Conservation (phyloP, 1,140 invertebrate genomes). For the Drosophila carrolli region DNA sequence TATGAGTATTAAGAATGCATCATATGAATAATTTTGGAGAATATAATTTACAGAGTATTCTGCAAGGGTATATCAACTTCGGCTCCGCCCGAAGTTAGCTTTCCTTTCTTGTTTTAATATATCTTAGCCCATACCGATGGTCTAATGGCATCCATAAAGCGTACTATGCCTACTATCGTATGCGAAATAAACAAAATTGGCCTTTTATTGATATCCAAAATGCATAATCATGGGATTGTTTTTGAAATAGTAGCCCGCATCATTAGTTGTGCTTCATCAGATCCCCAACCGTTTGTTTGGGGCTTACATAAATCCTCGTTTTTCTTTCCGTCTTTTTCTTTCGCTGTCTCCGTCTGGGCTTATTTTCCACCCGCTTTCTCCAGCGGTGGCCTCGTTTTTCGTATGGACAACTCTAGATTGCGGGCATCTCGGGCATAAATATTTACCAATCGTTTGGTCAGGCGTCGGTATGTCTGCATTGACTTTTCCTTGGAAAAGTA, state of each 20-base stretch:
- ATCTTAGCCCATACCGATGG: not conserved
- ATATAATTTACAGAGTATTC: too few species aligned
- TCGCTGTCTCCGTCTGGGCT: slow-evolving; percentile 18
- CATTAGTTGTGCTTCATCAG: slow-evolving; percentile 48
- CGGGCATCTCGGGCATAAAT: slow-evolving; percentile 60
- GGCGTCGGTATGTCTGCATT: slow-evolving; percentile 59
- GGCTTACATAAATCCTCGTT: slow-evolving; percentile 36
- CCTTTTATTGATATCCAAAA: slow-evolving; percentile 3
- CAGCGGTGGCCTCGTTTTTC: slow-evolving; percentile 45
- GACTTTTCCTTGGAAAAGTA: slow-evolving; percentile 12
- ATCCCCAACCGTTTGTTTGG: slow-evolving; percentile 13
- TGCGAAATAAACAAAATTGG: slow-evolving; percentile 47
- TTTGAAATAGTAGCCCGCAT: slow-evolving; percentile 19
- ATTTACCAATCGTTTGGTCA: slow-evolving; percentile 60
- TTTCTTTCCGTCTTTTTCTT: slow-evolving; percentile 19
- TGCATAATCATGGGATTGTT: slow-evolving; percentile 30
- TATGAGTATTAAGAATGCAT: too few species aligned
- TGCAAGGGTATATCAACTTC: too few species aligned
- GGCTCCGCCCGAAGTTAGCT: too few species aligned
- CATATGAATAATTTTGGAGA: too few species aligned
- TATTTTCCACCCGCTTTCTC: not conserved
- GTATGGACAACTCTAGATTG: slow-evolving; percentile 30
- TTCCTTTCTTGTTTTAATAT: too few species aligned
- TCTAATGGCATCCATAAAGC: not conserved
- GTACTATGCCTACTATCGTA: slow-evolving; percentile 24